phyloP scores from a whole-genome alignment of 1,140 invertebrate genomes.

The Cherax destructor region DNA sequence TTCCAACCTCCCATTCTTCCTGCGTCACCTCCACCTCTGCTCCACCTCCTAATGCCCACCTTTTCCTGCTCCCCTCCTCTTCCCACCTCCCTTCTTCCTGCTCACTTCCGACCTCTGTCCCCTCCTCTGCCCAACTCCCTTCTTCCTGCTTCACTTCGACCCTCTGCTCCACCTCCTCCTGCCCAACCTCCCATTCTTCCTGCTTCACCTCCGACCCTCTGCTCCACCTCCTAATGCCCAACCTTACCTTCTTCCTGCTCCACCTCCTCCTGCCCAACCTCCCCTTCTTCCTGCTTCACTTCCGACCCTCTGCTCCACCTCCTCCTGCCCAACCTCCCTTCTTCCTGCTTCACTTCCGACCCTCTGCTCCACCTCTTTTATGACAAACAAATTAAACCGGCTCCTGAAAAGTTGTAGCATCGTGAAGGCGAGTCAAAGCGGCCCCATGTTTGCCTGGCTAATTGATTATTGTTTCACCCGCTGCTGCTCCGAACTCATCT shows the following conservation, averaged over 20 bases:
- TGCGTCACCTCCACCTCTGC: not conserved
- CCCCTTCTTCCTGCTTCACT: not conserved
- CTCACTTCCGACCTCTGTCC: too few relatives aligned
- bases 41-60: not conserved
- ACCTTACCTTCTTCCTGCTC: not conserved
- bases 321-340: not conserved
- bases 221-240: not conserved
- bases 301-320: not conserved
- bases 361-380: conserved; percentile 1
- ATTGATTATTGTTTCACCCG: conserved; percentile 34
- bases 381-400: conserved; percentile 7
- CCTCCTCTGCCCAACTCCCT: too few relatives aligned
- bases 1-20: too few relatives aligned
- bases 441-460: conserved; percentile 16
- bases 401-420: not conserved
- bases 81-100: too few relatives aligned
- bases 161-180: not conserved
- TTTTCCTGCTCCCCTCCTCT: too few relatives aligned
- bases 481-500: not conserved
- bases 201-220: not conserved
- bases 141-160: too few relatives aligned
- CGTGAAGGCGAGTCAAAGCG: conserved; percentile 10
- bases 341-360: not conserved
- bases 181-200: not conserved
- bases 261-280: not conserved